Evolutionary conservation across 2,113 vertebrate genomes (phyloP), one percentile per base, ranked within the genome.

Genomic region (Australoheros scitulus): DNA sequence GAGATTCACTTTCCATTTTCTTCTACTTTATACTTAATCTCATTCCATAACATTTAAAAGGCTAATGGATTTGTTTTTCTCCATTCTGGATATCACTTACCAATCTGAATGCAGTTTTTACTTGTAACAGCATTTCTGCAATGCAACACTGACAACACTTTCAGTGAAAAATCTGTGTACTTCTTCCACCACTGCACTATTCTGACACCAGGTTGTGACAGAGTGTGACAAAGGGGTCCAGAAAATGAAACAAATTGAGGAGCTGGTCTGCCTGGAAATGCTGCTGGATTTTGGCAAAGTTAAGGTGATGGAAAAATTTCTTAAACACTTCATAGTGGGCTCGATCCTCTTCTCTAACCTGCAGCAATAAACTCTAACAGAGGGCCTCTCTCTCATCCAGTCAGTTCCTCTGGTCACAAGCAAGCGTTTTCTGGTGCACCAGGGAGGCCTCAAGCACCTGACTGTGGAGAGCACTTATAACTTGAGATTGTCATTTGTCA

Each of bases 201-300:
- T 63, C 17, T 87, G 50, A 59, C 2, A 87, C 2, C 89, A 97
- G 96, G 95, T 96, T 6, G 88, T 96, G 76, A 78, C 18, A 0
- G 90, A 93, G 29, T 97, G 96, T 80, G 90, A 97, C 47, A 20
- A 82, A 1, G 86, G 90, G 1, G 93, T 96, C 36, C 61, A 15
- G 56, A 90, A 82, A 81, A 95, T 96, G 95, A 96, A 95, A 80
- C 93, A 74, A 81, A 96, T 95, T 0, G 96, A 97, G 83, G 91
- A 96, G 77, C 91, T 97, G 79, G 92, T 96, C 63, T 84, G 59
- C n/a, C 88, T 97, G 77, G 94, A 96, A 79, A 94, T 93, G 87
- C 87, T 80, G 38, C 77, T 97, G 78, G 94, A 96, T 75, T 97
- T 96, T 60, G 50, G 63, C 55, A 93, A 87, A 41, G 78, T 95